These are phyloP conservation scores for Anoplopoma fimbria DNA, from an alignment of 2,113 vertebrate species.

Conservation along the genomic window DNA sequence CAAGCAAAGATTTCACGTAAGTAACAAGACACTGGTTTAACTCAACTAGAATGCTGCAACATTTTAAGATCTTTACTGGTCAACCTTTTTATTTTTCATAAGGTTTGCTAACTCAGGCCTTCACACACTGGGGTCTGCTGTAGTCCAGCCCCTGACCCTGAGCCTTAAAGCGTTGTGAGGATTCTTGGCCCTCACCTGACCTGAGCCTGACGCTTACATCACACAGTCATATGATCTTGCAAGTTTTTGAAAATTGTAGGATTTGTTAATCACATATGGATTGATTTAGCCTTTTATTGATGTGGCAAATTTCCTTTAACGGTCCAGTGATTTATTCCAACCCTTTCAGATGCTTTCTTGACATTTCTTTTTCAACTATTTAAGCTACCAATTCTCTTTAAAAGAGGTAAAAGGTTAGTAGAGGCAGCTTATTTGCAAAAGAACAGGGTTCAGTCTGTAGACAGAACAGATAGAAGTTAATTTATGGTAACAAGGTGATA, in stretches of 20 bases:
- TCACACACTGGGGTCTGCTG: not conserved
- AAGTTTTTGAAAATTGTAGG: slow-evolving; percentile 11
- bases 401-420: slow-evolving; percentile 6
- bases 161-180: slow-evolving; percentile 37
- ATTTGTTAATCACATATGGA: slow-evolving; percentile 19
- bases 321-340: not conserved
- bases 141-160: slow-evolving; percentile 1
- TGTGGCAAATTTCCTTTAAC: not conserved
- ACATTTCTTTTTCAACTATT: not conserved
- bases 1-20: no score
- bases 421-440: not conserved
- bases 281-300: not conserved
- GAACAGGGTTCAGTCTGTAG: not conserved
- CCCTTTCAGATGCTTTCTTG: not conserved
- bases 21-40: not conserved
- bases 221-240: slow-evolving; percentile 53
- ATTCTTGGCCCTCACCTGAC: slow-evolving; percentile 47
- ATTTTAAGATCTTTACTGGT: not conserved
- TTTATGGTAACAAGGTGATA: slow-evolving; percentile 20
- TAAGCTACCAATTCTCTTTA: not conserved
- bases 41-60: not conserved
- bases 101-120: not conserved
- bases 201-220: slow-evolving; percentile 43
- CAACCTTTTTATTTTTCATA: not conserved
- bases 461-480: not conserved